phyloP scores from a whole-genome alignment of 35 echinoderm and acorn worm species.

The Stichopus chloronotus region DNA sequence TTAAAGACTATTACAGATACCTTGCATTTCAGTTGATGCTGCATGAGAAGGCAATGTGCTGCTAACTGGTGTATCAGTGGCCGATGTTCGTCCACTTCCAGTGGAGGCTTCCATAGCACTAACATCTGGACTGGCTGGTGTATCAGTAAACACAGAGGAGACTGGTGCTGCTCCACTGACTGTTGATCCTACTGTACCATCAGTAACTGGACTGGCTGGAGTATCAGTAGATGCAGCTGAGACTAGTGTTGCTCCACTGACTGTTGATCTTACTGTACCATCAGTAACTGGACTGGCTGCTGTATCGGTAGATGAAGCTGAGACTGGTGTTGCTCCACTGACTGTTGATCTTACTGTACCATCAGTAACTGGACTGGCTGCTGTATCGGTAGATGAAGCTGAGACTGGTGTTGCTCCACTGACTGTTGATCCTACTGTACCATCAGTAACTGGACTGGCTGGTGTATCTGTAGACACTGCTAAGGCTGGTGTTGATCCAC shows the following conservation, averaged over 20 bases:
- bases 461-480: not conserved
- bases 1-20: not conserved
- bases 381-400: too few species aligned
- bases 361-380: too few species aligned
- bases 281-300: too few species aligned
- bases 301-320: too few species aligned
- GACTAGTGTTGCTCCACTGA: not conserved
- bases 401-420: not conserved
- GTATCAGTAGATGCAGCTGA: not conserved
- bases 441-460: too few species aligned
- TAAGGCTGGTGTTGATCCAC: not conserved
- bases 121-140: conserved; percentile 13
- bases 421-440: too few species aligned
- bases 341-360: too few species aligned
- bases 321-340: too few species aligned
- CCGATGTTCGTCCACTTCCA: not conserved
- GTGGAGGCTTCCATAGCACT: not conserved
- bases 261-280: not conserved
- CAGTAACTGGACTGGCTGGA: not conserved
- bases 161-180: not conserved
- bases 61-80: not conserved
- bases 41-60: not conserved
- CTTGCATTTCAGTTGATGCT: too few species aligned
- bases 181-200: not conserved
- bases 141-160: not conserved